Evolutionary conservation across 2,113 vertebrate species (phyloP).

Genomic region (Elaphurus davidianus): DNA sequence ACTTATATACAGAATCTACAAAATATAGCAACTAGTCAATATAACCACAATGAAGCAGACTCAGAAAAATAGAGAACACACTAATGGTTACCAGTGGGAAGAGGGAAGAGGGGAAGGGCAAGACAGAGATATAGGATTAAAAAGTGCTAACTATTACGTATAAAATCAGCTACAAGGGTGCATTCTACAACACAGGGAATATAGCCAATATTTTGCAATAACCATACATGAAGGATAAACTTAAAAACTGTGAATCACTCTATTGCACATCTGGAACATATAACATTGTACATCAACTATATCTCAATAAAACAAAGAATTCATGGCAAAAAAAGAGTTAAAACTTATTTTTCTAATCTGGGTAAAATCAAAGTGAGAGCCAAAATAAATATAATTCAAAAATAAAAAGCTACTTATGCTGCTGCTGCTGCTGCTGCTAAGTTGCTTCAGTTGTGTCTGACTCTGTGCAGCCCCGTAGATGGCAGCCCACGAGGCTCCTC

Average conservation of each 20-base stretch:
- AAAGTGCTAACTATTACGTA: not conserved
- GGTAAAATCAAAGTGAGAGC: not conserved
- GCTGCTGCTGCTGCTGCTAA: no score
- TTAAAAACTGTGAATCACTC: not conserved
- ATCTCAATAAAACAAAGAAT: not conserved
- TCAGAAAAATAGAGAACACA: not conserved
- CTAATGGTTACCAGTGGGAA: not conserved
- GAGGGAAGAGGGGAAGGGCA: not conserved
- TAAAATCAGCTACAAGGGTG: not conserved
- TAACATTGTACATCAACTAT: not conserved
- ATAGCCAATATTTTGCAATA: not conserved
- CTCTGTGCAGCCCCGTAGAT: no score
- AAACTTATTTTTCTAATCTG: not conserved
- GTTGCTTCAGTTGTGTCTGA: no score
- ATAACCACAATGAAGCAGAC: not conserved
- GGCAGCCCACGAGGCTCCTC: no score
- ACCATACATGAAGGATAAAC: not conserved
- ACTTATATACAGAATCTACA: not conserved
- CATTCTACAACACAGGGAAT: not conserved
- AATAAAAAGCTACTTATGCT: not conserved
- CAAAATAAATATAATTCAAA: not conserved
- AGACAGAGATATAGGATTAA: not conserved
- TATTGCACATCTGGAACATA: not conserved
- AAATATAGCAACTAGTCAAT: not conserved
- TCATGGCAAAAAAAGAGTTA: not conserved